Evolutionary conservation across 2,888 invertebrate genomes (phyloP).

Genomic region (Merodon equestris): DNA sequence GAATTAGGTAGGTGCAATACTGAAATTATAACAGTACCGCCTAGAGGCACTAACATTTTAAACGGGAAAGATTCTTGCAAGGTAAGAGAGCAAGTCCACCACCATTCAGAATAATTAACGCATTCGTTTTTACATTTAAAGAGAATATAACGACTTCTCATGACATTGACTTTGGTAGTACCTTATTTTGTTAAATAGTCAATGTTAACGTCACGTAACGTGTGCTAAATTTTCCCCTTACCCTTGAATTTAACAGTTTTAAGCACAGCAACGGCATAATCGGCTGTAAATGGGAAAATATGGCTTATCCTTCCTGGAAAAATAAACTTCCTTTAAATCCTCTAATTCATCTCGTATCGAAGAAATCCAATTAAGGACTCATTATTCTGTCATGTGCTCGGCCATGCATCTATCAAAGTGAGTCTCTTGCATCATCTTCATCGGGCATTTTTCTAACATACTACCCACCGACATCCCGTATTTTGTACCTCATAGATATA

Average conservation of each 20-base stretch:
- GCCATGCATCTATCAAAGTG: conserved; percentile 70
- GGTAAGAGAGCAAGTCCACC: too few species aligned
- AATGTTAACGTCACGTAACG: background rate
- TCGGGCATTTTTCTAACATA: conserved; percentile 57
- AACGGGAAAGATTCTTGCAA: too few species aligned
- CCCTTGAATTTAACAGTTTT: too few species aligned
- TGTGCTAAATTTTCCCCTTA: too few species aligned
- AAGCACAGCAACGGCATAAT: too few species aligned
- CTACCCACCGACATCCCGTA: conserved; percentile 35
- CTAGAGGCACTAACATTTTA: background rate
- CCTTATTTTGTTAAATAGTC: too few species aligned
- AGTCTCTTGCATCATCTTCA: conserved; percentile 33
- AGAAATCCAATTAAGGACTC: conserved; percentile 70
- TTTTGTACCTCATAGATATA: conserved; percentile 6
- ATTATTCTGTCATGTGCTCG: conserved; percentile 71
- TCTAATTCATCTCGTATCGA: conserved; percentile 49
- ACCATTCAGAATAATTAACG: too few species aligned
- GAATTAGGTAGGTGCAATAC: background rate
- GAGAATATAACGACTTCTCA: background rate
- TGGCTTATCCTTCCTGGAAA: conserved; percentile 43
- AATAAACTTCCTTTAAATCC: conserved; percentile 29
- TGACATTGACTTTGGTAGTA: background rate
- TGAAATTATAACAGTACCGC: background rate
- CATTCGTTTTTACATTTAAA: too few species aligned
- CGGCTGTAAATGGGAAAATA: conserved; percentile 1